Conservation (phyloP, 2,797 vertebrate species). For the Pteronotus mesoamericanus region DNA sequence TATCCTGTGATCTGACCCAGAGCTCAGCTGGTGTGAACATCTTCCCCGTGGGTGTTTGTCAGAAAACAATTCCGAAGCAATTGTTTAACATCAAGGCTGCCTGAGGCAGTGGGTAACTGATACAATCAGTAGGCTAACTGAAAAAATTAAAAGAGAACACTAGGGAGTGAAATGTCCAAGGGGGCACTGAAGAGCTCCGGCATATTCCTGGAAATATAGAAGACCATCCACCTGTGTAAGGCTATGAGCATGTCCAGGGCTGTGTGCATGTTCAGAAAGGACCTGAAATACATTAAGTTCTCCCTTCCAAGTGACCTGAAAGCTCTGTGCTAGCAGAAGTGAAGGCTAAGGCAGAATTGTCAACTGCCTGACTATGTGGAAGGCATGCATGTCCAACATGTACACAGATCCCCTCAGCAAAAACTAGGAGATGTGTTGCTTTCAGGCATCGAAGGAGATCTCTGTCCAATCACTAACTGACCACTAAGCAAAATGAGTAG, state of each 20-base stretch:
- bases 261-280: background rate
- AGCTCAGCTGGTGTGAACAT: background rate
- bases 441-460: background rate
- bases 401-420: background rate
- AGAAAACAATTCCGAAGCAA: background rate
- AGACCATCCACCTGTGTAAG: background rate
- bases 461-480: background rate
- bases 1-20: background rate
- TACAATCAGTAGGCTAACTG: background rate
- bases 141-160: background rate
- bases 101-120: background rate
- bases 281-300: background rate
- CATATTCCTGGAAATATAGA: background rate
- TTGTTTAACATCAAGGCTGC: background rate
- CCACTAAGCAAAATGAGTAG: background rate
- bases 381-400: background rate
- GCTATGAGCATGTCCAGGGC: background rate
- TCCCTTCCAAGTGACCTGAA: background rate
- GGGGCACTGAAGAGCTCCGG: background rate
- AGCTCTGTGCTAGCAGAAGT: background rate
- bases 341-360: background rate
- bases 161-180: background rate
- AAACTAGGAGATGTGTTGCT: background rate
- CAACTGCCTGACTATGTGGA: background rate
- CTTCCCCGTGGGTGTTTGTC: background rate